Evolutionary conservation across 2,797 vertebrate genomes (phyloP).

Genomic region (Tenualosa thibaudeaui): DNA sequence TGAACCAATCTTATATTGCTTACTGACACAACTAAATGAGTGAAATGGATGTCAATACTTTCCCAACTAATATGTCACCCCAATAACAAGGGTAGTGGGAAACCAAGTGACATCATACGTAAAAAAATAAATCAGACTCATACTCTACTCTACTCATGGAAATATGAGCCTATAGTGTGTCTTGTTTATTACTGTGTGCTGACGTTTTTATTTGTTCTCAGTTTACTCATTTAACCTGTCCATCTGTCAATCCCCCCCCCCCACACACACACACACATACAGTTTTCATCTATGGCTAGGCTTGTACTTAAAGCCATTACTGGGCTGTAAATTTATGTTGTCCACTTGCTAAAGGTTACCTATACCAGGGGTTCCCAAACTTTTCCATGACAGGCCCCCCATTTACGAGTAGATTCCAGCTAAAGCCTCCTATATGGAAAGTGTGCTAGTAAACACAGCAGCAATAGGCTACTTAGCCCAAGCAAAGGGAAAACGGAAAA

Average conservation of each 20-base stretch:
- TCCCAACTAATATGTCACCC: no score
- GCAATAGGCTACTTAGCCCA: no score
- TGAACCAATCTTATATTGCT: not conserved
- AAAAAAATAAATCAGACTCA: not conserved
- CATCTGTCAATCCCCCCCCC: no score
- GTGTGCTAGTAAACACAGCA: no score
- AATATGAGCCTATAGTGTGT: not conserved
- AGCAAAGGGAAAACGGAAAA: no score
- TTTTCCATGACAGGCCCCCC: no score
- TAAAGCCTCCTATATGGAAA: no score
- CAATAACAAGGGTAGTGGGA: no score
- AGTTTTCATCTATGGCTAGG: not conserved
- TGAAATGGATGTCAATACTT: not conserved
- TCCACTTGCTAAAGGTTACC: not conserved
- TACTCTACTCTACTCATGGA: not conserved
- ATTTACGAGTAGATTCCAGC: no score
- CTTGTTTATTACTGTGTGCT: not conserved
- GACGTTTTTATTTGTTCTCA: not conserved
- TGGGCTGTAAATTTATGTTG: not conserved
- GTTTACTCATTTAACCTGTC: not conserved
- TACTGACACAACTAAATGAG: not conserved
- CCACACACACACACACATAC: conserved; percentile 6
- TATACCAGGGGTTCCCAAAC: no score
- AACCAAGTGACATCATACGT: not conserved
- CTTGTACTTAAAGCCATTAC: not conserved